Conservation (phyloP, 2,797 vertebrate genomes). For the Anisognathus igniventris region DNA sequence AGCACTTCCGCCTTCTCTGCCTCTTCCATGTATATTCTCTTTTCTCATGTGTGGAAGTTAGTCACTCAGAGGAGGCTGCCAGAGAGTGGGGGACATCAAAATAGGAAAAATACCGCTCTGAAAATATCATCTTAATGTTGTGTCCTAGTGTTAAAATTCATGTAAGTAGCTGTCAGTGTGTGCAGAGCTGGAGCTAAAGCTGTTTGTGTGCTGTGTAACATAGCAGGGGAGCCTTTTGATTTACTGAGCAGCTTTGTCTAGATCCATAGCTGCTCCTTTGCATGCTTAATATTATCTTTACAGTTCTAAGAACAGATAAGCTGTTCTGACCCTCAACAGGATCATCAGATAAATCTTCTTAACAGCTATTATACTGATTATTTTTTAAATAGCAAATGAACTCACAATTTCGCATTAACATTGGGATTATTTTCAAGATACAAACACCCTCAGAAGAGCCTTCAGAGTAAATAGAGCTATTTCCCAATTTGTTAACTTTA, state of each 20-base stretch:
- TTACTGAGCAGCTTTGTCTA: slow-evolving; percentile 44
- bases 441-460: slow-evolving; percentile 2
- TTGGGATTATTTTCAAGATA: slow-evolving; percentile 36
- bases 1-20: not conserved
- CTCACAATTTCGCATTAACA: slow-evolving; percentile 29
- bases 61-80: not conserved
- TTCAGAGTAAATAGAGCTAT: not conserved
- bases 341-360: slow-evolving; percentile 67
- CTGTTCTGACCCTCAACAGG: slow-evolving; percentile 53
- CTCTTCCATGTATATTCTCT: not conserved
- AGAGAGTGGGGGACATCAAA: not conserved
- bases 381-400: slow-evolving; percentile 21
- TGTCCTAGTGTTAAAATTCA: slow-evolving; percentile 26
- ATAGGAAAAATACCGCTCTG: not conserved
- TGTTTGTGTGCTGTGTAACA: not conserved
- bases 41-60: not conserved
- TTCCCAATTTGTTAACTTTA: not conserved
- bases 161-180: slow-evolving; percentile 14
- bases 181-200: slow-evolving; percentile 8
- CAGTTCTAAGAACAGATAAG: slow-evolving; percentile 63
- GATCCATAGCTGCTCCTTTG: slow-evolving; percentile 24
- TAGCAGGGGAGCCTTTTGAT: slow-evolving; percentile 47
- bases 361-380: slow-evolving; percentile 56
- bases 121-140: not conserved
- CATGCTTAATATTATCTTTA: slow-evolving; percentile 59